Base-by-base conservation (phyloP, 2,113 vertebrate species). In the Nyctibius bracteatus region DNA sequence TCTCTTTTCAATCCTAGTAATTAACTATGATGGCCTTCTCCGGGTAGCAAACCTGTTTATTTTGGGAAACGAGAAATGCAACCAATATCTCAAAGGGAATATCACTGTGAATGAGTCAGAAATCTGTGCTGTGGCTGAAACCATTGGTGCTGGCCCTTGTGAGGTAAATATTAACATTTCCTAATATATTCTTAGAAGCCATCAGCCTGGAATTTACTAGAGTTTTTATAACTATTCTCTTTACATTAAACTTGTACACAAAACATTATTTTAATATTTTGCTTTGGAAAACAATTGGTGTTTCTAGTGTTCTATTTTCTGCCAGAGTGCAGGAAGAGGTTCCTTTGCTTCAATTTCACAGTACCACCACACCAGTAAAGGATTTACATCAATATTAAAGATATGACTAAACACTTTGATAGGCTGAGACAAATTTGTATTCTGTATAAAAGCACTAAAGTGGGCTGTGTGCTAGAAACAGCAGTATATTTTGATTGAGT, bases 41-140 rank as follows among this genome's bases (percentile, higher is more conserved):
- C 99, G 99, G 86, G 98, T 97, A 47, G 99, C 99, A 31, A 97
- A 99, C 65, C 95, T 99, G 52, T 98, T 98, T 71, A 98, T 99
- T 58, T 98, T 99, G 96, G 98, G 98, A 77, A 99, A 99, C 86
- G 98, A 98, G 83, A 98, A 97, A 91, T 99, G 99, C 91, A 98
- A 97, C 92, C 98, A 99, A 9, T 98, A 99, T 96, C 99, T 99
- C 95, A 98, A 98, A 97, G 99, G 99, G 46, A 99, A 98, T 91
- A 98, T 99, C 88, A 98, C 97, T 54, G 98, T 99, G 93, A 99
- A 98, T 89, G 98, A 99, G 55, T 99, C 98, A 81, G 99, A 99
- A 98, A 98, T 99, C 94, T 99, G 99, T 95, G 99, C 99, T 51
- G 99, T 99, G 41, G 99, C 99, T 58, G 98, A 97, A 94, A 98